Evolutionary conservation across 2,113 vertebrate genomes (phyloP).

Genomic region (Phylloscopus trochilus): DNA sequence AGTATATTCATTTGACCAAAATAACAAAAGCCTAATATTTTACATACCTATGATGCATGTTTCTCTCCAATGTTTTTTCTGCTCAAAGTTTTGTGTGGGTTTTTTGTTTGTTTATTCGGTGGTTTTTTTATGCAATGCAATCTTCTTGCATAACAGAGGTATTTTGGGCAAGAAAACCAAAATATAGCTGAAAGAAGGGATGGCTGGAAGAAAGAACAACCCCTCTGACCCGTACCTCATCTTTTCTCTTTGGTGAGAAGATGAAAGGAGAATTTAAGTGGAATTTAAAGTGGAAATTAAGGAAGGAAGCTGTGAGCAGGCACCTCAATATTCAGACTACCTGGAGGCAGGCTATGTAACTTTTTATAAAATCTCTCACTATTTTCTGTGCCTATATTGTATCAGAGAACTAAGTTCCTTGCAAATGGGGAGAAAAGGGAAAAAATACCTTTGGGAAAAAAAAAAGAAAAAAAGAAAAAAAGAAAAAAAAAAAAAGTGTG

Average conservation of each 20-base stretch:
- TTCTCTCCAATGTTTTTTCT: background rate
- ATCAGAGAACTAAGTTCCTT: background rate
- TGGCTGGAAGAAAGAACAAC: background rate
- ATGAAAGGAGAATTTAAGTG: background rate
- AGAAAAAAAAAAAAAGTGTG: background rate
- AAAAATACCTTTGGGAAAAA: background rate
- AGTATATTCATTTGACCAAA: background rate
- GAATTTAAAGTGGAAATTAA: background rate
- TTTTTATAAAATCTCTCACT: background rate
- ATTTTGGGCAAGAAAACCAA: background rate
- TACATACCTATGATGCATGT: background rate
- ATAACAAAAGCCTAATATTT: background rate
- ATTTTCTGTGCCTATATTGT: background rate
- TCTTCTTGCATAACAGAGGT: background rate
- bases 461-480: background rate
- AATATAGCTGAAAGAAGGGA: background rate
- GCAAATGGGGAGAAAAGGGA: background rate
- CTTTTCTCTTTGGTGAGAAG: background rate
- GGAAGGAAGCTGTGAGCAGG: background rate
- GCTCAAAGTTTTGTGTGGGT: background rate
- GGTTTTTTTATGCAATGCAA: background rate
- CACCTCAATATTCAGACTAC: background rate
- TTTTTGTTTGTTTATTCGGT: background rate
- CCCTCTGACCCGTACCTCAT: background rate
- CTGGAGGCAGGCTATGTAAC: background rate